Conservation (phyloP, 2,888 invertebrate genomes). For the Pristionchus maxplancki region DNA sequence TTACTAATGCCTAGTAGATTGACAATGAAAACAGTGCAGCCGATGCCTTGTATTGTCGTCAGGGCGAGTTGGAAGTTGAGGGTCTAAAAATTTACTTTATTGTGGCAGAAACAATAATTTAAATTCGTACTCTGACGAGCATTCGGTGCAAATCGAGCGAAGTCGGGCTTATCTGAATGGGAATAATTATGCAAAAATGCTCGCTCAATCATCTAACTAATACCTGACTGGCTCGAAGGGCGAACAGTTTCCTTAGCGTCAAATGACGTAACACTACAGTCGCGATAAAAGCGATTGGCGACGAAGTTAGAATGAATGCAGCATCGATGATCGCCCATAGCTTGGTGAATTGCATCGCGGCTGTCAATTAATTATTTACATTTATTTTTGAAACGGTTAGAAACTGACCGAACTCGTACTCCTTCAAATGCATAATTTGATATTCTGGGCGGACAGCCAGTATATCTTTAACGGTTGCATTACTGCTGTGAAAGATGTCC, state of each 20-base stretch:
- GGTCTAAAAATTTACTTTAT: background rate
- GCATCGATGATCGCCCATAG: background rate
- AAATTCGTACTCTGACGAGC: background rate
- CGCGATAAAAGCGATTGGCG: background rate
- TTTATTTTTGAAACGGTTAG: background rate
- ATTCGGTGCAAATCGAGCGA: background rate
- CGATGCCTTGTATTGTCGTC: background rate
- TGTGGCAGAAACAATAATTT: background rate
- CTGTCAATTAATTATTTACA: background rate
- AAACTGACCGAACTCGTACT: background rate
- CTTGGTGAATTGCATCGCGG: background rate
- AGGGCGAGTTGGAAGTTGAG: background rate
- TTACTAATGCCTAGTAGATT: background rate
- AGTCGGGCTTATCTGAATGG: background rate
- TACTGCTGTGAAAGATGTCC: background rate
- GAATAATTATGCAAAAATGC: too few relatives aligned
- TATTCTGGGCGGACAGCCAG: background rate
- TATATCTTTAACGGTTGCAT: background rate
- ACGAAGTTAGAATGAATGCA: background rate
- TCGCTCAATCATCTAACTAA: background rate
- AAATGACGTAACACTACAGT: background rate
- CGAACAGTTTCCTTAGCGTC: background rate
- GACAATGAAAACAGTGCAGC: background rate
- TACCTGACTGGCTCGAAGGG: background rate
- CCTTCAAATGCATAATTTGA: background rate